Evolutionary conservation across 2,888 invertebrate genomes (phyloP).

Genomic region (Caenorhabditis drosophilae): DNA sequence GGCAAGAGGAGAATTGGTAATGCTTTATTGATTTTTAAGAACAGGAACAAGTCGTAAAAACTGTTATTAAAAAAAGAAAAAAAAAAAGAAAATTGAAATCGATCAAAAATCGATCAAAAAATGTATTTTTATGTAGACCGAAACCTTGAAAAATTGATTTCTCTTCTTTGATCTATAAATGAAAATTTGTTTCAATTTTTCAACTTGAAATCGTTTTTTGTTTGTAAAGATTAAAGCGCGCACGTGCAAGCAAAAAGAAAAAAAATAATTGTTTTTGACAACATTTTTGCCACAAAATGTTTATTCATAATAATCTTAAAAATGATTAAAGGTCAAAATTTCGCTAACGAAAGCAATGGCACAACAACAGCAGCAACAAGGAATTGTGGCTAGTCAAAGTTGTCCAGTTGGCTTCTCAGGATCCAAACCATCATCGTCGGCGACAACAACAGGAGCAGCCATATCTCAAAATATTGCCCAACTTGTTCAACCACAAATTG

Average conservation of each 20-base stretch:
- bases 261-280: too few relatives aligned
- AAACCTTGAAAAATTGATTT: neutral
- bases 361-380: neutral
- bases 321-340: too few relatives aligned
- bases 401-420: neutral
- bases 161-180: neutral
- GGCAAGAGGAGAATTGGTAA: slow-evolving; percentile 3
- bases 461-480: too few relatives aligned
- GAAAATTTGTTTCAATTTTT: neutral
- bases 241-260: too few relatives aligned
- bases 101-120: too few relatives aligned
- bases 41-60: neutral
- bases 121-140: neutral
- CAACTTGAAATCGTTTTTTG: neutral
- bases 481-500: neutral
- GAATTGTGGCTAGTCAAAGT: neutral
- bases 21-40: neutral
- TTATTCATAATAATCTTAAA: too few relatives aligned
- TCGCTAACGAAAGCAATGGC: neutral
- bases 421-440: neutral
- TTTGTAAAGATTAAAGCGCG: too few relatives aligned
- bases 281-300: too few relatives aligned
- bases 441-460: neutral
- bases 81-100: neutral
- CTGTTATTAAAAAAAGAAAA: neutral